Evolutionary conservation across 2,888 invertebrate genomes (phyloP).

Genomic region (Clanis bilineata): DNA sequence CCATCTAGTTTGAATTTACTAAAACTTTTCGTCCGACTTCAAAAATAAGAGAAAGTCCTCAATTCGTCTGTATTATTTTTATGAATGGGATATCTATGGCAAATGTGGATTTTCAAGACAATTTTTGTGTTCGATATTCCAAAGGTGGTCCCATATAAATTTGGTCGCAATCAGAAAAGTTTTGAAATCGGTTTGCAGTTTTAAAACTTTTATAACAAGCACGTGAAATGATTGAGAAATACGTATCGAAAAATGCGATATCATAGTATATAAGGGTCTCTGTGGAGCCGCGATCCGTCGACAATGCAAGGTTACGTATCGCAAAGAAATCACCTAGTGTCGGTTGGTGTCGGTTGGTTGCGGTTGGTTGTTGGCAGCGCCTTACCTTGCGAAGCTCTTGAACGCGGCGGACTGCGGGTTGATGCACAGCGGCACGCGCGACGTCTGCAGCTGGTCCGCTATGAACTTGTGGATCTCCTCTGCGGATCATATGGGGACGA

Average conservation of each 20-base stretch:
- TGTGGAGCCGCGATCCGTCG: slow-evolving; percentile 19
- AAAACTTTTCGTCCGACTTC: too few species aligned
- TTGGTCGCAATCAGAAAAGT: too few species aligned
- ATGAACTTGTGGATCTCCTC: slow-evolving; percentile 99
- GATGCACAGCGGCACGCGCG: slow-evolving; percentile 98
- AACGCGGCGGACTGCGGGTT: slow-evolving; percentile 99
- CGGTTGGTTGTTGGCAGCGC: slow-evolving; percentile 63
- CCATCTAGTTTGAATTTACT: neutral
- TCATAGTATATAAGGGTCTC: neutral
- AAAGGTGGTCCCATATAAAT: too few species aligned
- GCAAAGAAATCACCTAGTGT: slow-evolving; percentile 82
- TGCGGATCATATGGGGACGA: slow-evolving; percentile 78
- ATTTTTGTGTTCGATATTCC: too few species aligned
- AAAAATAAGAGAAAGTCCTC: too few species aligned
- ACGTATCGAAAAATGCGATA: neutral
- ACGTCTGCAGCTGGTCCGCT: slow-evolving; percentile 96
- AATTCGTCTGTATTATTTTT: too few species aligned
- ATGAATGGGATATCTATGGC: too few species aligned
- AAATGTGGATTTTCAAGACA: too few species aligned
- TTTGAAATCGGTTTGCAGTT: neutral
- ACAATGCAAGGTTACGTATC: slow-evolving; percentile 67
- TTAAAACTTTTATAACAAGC: neutral
- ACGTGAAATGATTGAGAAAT: neutral
- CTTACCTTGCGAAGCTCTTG: slow-evolving; percentile 99
- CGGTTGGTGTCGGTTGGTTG: slow-evolving; percentile 74